Base-by-base conservation (phyloP, 2,113 vertebrate species). In the Aix galericulata region DNA sequence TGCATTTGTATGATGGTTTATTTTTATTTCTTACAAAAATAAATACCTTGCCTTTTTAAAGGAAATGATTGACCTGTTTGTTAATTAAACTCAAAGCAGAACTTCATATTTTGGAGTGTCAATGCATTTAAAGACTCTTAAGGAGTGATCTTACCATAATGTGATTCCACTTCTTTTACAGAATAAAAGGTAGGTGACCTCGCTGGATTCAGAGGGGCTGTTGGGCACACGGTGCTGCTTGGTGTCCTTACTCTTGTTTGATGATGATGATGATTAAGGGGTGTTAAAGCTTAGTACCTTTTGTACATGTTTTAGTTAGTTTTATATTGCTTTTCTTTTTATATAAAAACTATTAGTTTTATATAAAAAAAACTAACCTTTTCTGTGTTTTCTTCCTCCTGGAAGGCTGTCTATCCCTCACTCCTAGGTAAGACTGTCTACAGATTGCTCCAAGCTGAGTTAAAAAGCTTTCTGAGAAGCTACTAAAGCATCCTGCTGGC, bases 1-100 rank as follows among this genome's bases (percentile, higher is more conserved):
- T 96, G 76, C 42, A 72, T 80, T 86, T 91, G 88, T 86, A 44
- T 85, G 77, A 69, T 27, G 6, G 53, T 78, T 94, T 77, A 71
- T 96, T 96, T 96, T 96, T 94, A 95, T 93, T 96, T 92, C 93
- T 50, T 60, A 72, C 31, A 18, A 56, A 84, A 94, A 97, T 96
- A 96, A 96, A 96, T 71, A 58, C 31, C 53, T 83, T 46, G 44
- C 29, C 91, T 95, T 97, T 97, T 91, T 87, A 72, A 94, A 94
- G 40, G 31, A 52, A 32, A 2, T 5, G 42, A 10, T 63, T 36
- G 5, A 29, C 32, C 32, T 50, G 1, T 50, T 72, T 66, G 36
- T 68, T 64, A 16, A 18, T 23, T 32, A 18, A 59, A 34, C 38
- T 46, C 52, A 4, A 8, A 71, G 23, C 31, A 25, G 66, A 38